Base-by-base conservation (phyloP, 2,113 vertebrate species). In the Mobula birostris region DNA sequence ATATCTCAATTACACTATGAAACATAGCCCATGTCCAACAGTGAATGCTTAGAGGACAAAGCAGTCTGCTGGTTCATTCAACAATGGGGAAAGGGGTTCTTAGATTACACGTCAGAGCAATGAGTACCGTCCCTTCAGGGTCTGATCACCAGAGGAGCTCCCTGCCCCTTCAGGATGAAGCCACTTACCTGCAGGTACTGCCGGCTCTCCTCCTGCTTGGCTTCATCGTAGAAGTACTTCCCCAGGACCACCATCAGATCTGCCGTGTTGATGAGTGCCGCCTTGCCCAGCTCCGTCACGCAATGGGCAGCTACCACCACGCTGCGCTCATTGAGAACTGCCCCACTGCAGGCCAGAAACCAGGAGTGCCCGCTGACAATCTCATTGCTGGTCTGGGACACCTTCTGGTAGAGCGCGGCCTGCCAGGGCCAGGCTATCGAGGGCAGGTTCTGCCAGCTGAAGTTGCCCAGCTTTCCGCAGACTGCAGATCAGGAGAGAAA, bases 231-330 rank as follows among this genome's bases (percentile, higher is more conserved):
- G 95, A 98, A 98, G 40, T 74, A 70, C 95, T 99, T 99, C 24
- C 99, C 99, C 95, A 99, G 96, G 94, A 98, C 97, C 40, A 99
- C 98, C 94, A 97, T 98, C 95, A 99, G 95, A 94, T 98, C 97
- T 8, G 97, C 96, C 29, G 97, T 95, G 95, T 97, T 98, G 94
- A 99, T 96, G 72, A 98, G 95, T 1, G 96, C 96, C 94, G 97
- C 95, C 95, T 98, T 99, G 61, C 98, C 98, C 95, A 99, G 96
- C 94, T 98, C 97, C 0, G 98, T 99, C 94, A 99, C 98, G 0
- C 99, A 99, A 96, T 99, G 98, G 29, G 98, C 98, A 19, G 99
- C 98, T 79, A 98, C 98, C 94, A 98, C 98, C 94, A 99, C 96
- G 0, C 98, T 98, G 95, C 98, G 98, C 94, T 99, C 98, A 0